These are phyloP conservation scores for Scaptodrosophila latifasciaeformis DNA, from an alignment of 2,888 invertebrate genomes.

Conservation along the genomic window DNA sequence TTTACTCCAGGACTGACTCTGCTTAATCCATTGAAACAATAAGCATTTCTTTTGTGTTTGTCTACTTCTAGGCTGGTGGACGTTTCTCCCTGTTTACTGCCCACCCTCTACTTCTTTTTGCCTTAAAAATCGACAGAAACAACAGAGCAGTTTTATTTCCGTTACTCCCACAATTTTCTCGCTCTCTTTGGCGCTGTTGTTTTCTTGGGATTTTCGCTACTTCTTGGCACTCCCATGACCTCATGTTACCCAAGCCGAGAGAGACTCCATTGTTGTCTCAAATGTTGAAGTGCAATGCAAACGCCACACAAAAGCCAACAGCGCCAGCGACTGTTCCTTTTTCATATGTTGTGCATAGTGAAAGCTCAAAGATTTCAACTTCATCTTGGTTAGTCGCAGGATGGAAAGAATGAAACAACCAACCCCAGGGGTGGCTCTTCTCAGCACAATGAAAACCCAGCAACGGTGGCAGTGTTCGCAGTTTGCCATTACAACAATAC, in stretches of 20 bases:
- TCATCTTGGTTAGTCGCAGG: too few relatives aligned
- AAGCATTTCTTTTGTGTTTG: conserved; percentile 67
- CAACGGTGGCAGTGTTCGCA: conserved; percentile 17
- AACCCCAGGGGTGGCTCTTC: conserved; percentile 8
- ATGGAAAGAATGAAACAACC: not conserved
- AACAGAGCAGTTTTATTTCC: conserved; percentile 21
- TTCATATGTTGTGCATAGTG: conserved; percentile 4
- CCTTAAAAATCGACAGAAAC: conserved; percentile 18
- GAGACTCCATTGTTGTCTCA: conserved; percentile 44
- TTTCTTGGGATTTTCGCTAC: conserved; percentile 11
- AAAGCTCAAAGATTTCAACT: conserved; percentile 6
- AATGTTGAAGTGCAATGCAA: conserved; percentile 63
- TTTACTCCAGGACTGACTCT: conserved; percentile 12
- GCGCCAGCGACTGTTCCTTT: conserved; percentile 17
- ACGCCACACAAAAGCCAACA: conserved; percentile 50
- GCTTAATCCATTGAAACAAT: conserved; percentile 69
- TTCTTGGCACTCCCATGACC: conserved; percentile 4
- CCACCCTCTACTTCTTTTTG: conserved; percentile 28
- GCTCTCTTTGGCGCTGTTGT: conserved; percentile 25
- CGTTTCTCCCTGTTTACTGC: not conserved
- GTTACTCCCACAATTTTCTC: conserved; percentile 31
- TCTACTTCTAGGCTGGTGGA: conserved; percentile 36
- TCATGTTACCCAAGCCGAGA: too few relatives aligned
- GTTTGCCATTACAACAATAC: conserved; percentile 48
- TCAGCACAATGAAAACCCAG: conserved; percentile 6